A percentile compares a stretch with the other conserved stretches of the same genome.
phyloP scores from a whole-genome alignment of 2,888 invertebrate genomes.

The Eulithis testata region DNA sequence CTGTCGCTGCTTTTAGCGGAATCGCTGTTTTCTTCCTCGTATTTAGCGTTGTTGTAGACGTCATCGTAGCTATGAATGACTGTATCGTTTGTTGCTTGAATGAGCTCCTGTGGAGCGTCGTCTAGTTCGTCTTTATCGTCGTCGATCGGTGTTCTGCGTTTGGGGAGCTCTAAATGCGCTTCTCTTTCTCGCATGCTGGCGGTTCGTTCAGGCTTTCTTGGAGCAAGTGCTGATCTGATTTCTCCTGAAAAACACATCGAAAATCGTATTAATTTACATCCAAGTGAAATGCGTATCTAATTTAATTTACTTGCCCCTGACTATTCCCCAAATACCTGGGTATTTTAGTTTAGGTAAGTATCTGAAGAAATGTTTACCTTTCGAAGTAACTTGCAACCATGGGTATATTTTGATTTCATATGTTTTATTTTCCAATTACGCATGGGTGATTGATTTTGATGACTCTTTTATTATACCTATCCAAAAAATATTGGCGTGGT shows the following conservation, averaged over 20 bases:
- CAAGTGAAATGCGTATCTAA: not conserved
- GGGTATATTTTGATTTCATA: too few species aligned
- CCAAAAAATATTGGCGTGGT: slow-evolving; percentile 7
- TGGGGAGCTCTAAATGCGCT: slow-evolving; percentile 86
- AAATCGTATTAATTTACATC: slow-evolving; percentile 33
- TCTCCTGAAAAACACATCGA: slow-evolving; percentile 85
- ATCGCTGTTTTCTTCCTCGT: slow-evolving; percentile 75
- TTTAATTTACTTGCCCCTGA: too few species aligned
- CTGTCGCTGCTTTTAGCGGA: slow-evolving; percentile 84
- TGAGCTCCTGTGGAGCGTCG: slow-evolving; percentile 73
- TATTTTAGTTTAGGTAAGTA: too few species aligned
- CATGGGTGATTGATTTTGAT: slow-evolving; percentile 10
- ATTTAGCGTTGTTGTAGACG: slow-evolving; percentile 77
- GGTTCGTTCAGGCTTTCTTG: slow-evolving; percentile 93
- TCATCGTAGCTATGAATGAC: slow-evolving; percentile 80
- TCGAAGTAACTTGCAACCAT: too few species aligned
- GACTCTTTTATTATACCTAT: not conserved
- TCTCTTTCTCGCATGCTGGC: slow-evolving; percentile 94
- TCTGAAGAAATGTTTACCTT: too few species aligned
- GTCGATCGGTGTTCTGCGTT: slow-evolving; percentile 76
- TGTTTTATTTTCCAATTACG: too few species aligned
- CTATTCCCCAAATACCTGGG: too few species aligned
- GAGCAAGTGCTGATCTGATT: slow-evolving; percentile 91
- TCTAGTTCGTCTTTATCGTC: slow-evolving; percentile 83
- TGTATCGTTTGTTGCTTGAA: slow-evolving; percentile 77